Conservation (phyloP, 2,797 vertebrate genomes). For the Enteromius treurensis region DNA sequence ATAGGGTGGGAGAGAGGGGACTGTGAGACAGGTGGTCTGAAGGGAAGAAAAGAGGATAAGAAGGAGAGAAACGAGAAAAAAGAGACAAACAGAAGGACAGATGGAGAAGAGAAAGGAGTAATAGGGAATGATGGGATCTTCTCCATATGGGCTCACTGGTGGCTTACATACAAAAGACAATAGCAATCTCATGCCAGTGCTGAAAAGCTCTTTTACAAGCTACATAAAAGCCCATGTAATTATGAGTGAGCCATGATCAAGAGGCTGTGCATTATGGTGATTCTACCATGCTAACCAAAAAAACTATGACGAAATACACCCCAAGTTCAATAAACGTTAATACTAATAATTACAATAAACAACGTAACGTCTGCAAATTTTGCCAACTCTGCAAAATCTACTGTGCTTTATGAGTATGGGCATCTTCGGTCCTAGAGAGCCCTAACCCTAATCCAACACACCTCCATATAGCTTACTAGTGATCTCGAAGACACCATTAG, state of each 20-base stretch:
- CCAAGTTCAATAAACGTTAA: not conserved
- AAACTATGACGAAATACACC: not conserved
- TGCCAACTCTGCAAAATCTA: not conserved
- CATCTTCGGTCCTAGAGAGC: not conserved
- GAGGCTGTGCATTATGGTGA: not conserved
- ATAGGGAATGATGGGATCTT: constrained; percentile 22
- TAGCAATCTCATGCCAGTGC: not conserved
- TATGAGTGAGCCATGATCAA: not conserved
- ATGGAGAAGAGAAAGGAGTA: constrained; percentile 25
- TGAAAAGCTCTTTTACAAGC: not conserved
- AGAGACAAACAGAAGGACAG: constrained; percentile 23
- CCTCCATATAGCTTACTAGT: not conserved
- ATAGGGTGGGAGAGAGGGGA: constrained; percentile 7
- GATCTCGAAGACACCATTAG: too few species aligned
- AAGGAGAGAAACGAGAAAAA: not conserved
- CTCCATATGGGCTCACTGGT: constrained; percentile 5
- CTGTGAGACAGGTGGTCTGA: constrained; percentile 36
- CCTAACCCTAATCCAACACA: not conserved
- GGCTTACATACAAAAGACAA: constrained; percentile 20
- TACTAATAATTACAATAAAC: not conserved
- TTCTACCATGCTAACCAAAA: not conserved
- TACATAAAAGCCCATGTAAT: constrained; percentile 5
- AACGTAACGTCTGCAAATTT: not conserved
- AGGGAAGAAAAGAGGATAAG: not conserved
- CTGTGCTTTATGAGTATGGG: not conserved